Percentiles rank a stretch among this genome's conserved stretches.
Evolutionary conservation across 2,888 invertebrate genomes (phyloP).

Genomic region (Gandaritis pyraliata): DNA sequence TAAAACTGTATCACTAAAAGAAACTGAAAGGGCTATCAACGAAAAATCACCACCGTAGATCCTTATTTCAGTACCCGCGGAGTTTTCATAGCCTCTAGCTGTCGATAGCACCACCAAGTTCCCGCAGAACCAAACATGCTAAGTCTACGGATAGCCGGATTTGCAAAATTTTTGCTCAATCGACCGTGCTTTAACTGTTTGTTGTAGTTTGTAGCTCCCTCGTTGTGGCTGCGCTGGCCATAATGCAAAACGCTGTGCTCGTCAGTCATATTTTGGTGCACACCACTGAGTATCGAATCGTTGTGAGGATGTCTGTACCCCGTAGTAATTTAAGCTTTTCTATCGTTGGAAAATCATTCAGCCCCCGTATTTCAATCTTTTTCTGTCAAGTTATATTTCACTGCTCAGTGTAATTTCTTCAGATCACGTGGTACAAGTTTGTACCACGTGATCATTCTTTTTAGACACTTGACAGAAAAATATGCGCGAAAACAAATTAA

Average conservation of each 20-base stretch:
- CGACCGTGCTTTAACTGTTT: slow-evolving; percentile 45
- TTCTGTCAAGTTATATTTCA: no score
- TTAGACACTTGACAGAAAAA: no score
- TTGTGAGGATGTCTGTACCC: neutral
- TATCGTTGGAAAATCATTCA: no score
- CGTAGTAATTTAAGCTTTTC: neutral
- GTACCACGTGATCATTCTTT: no score
- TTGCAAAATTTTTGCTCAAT: slow-evolving; percentile 55
- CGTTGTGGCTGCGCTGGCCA: slow-evolving; percentile 20
- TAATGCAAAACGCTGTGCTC: slow-evolving; percentile 28
- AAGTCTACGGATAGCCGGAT: slow-evolving; percentile 44
- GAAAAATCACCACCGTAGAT: neutral
- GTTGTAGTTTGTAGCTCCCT: slow-evolving; percentile 31
- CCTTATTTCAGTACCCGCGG: neutral
- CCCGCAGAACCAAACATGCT: slow-evolving; percentile 48
- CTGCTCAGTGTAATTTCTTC: no score
- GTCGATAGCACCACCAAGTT: slow-evolving; percentile 46
- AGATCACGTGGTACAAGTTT: no score
- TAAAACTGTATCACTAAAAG: no score
- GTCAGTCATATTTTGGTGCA: slow-evolving; percentile 28
- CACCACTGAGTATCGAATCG: slow-evolving; percentile 24
- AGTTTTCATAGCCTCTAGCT: slow-evolving; percentile 24
- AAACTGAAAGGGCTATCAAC: no score
- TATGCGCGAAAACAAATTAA: no score
- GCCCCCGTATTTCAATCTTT: no score